Conservation (phyloP, 2,888 invertebrate species). For the Cephus sareptanus region DNA sequence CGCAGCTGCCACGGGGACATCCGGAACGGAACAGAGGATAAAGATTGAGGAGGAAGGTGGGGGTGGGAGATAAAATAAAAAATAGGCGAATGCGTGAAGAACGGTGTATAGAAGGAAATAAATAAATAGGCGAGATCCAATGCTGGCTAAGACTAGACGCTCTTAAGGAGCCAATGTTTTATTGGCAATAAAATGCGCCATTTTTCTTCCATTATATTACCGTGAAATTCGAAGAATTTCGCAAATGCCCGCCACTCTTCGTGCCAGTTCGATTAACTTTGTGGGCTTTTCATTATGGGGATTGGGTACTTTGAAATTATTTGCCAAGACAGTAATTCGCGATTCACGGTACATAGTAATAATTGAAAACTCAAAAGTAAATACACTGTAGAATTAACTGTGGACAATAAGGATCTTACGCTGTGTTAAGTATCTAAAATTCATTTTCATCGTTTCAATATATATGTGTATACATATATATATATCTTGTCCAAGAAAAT, state of each 20-base stretch:
- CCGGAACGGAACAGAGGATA: neutral
- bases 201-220: neutral
- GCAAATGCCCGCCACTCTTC: neutral
- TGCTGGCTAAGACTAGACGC: neutral
- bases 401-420: neutral
- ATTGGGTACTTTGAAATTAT: neutral
- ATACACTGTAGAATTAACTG: neutral
- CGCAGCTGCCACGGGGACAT: neutral
- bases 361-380: neutral
- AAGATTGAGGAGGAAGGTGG: neutral
- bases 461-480: neutral
- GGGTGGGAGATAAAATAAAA: neutral
- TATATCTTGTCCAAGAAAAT: neutral
- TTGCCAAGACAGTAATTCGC: neutral
- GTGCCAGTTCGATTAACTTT: neutral
- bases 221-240: neutral
- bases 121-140: neutral
- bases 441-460: neutral
- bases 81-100: neutral
- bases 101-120: neutral
- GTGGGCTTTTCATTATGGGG: neutral
- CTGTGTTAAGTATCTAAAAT: neutral
- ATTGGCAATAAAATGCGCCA: neutral
- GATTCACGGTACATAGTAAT: neutral
- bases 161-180: neutral